phyloP scores from a whole-genome alignment of 1,140 invertebrate genomes.

The Bombyx mori region DNA sequence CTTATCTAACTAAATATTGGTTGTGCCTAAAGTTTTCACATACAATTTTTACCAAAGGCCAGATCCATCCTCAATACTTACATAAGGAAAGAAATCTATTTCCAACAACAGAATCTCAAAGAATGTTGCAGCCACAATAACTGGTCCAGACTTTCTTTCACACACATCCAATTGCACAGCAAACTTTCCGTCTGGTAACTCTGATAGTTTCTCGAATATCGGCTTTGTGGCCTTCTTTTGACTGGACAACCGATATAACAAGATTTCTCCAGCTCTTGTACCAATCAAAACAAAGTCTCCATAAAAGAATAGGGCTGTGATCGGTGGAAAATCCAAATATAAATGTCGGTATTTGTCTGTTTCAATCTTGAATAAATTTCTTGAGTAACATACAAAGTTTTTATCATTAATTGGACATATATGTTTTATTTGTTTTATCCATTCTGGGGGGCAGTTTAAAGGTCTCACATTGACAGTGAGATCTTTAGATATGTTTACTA shows the following conservation, averaged over 20 bases:
- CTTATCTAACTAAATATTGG: too few species aligned
- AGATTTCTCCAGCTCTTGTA: conserved; percentile 35
- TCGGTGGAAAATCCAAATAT: conserved; percentile 45
- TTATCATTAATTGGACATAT: conserved; percentile 38
- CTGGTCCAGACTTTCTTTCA: conserved; percentile 44
- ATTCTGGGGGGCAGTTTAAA: conserved; percentile 41
- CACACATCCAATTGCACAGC: conserved; percentile 53
- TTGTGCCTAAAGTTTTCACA: too few species aligned
- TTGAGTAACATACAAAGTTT: conserved; percentile 56
- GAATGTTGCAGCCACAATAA: conserved; percentile 45
- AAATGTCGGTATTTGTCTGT: conserved; percentile 44
- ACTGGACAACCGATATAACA: conserved; percentile 40
- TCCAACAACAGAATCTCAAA: conserved; percentile 44
- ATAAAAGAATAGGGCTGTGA: conserved; percentile 54
- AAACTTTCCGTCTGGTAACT: conserved; percentile 43
- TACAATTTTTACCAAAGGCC: too few species aligned
- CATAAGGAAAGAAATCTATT: conserved; percentile 45
- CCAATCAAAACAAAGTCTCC: conserved; percentile 42
- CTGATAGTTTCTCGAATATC: conserved; percentile 40
- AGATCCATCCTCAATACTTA: conserved; percentile 25
- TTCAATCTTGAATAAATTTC: conserved; percentile 49
- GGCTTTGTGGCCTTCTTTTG: conserved; percentile 34
- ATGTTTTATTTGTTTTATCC: conserved; percentile 50
- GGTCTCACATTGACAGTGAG: conserved; percentile 22
- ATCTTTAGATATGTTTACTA: conserved; percentile 34